Evolutionary conservation across 2,113 vertebrate species (phyloP).

Genomic region (Burhinus oedicnemus): DNA sequence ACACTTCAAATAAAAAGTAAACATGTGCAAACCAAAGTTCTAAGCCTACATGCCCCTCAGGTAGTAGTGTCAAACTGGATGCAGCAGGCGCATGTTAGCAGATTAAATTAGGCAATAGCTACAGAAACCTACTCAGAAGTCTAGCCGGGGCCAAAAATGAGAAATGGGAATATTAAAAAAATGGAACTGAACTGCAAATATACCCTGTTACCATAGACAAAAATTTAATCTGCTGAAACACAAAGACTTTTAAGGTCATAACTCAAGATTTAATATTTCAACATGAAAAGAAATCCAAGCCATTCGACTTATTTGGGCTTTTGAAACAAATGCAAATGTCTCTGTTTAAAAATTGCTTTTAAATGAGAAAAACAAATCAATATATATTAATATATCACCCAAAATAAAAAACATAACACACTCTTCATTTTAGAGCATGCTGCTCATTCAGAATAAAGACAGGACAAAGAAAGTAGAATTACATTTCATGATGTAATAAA

Average conservation of each 20-base stretch:
- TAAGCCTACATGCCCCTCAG: background rate
- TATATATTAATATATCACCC: constrained; percentile 55
- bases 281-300: constrained; percentile 55
- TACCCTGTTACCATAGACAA: constrained; percentile 26
- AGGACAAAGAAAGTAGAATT: constrained; percentile 69
- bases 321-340: constrained; percentile 37
- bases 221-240: constrained; percentile 44
- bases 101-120: background rate
- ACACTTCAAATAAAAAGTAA: constrained; percentile 69
- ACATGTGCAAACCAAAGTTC: constrained; percentile 70
- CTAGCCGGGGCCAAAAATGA: background rate
- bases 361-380: constrained; percentile 37
- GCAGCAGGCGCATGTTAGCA: background rate
- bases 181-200: background rate
- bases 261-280: constrained; percentile 74
- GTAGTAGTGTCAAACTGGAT: background rate
- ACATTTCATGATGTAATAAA: constrained; percentile 80
- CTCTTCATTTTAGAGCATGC: constrained; percentile 38
- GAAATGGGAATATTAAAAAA: background rate
- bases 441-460: constrained; percentile 49
- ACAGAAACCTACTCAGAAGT: background rate
- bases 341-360: constrained; percentile 48
- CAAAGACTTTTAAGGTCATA: constrained; percentile 30
- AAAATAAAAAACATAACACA: constrained; percentile 42
- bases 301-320: constrained; percentile 44